Evolutionary conservation across 1,140 invertebrate species (phyloP).

Genomic region (Wasmannia auropunctata): DNA sequence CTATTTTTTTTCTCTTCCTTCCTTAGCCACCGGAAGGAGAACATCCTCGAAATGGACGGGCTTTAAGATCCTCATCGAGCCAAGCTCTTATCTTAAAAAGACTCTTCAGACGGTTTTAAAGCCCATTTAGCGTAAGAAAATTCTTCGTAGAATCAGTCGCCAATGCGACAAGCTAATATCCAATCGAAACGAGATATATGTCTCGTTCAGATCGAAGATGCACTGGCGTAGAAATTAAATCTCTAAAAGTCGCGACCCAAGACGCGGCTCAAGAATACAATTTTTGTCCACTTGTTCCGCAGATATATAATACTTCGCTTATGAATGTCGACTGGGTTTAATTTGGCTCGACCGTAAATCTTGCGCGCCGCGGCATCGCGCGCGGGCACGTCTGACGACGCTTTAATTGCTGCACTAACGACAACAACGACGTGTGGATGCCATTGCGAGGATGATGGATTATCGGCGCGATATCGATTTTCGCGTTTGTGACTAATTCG

Average conservation of each 20-base stretch:
- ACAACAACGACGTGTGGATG: neutral
- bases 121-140: constrained; percentile 45
- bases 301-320: neutral
- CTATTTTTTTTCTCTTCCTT: constrained; percentile 45
- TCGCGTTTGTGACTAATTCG: constrained; percentile 40
- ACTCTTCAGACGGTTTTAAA: constrained; percentile 48
- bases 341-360: neutral
- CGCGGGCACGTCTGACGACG: neutral
- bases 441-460: constrained; percentile 21
- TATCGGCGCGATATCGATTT: neutral
- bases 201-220: neutral
- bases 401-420: constrained; percentile 16
- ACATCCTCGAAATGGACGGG: constrained; percentile 50
- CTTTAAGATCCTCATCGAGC: constrained; percentile 55
- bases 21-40: constrained; percentile 10
- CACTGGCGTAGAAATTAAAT: constrained; percentile 13
- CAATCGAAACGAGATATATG: constrained; percentile 1
- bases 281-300: neutral
- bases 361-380: neutral
- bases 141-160: constrained; percentile 22
- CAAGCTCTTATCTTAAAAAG: constrained; percentile 51
- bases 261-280: neutral
- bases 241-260: neutral
- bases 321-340: neutral
- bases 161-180: constrained; percentile 38